Conservation (phyloP, 2,888 invertebrate species). For the Heliconius erato region DNA sequence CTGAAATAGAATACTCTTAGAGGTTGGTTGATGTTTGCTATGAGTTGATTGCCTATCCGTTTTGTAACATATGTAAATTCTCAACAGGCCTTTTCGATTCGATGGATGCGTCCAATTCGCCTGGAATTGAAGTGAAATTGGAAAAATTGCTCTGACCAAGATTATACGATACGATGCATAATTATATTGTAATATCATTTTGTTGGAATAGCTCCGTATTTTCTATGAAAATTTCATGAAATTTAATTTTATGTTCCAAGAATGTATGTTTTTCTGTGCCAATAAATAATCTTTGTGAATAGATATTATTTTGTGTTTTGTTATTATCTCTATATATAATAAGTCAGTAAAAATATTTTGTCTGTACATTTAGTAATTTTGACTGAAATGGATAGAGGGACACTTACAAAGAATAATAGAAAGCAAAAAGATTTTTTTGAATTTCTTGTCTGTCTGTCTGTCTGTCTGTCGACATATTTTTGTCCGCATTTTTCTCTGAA, state of each 20-base stretch:
- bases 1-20: conserved; percentile 44
- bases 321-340: too few relatives aligned
- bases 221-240: not conserved
- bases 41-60: conserved; percentile 76
- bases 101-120: conserved; percentile 78
- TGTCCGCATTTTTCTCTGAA: too few relatives aligned
- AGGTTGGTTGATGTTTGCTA: conserved; percentile 64
- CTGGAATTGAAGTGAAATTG: conserved; percentile 76
- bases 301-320: not conserved
- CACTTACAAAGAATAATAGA: too few relatives aligned
- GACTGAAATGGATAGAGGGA: too few relatives aligned
- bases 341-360: too few relatives aligned
- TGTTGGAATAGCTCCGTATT: conserved; percentile 5
- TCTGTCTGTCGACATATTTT: too few relatives aligned
- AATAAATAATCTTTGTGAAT: not conserved
- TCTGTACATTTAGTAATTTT: too few relatives aligned
- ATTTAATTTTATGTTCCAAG: not conserved
- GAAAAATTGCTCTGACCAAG: conserved; percentile 72
- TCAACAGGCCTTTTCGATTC: conserved; percentile 81
- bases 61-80: conserved; percentile 80
- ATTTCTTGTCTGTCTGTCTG: too few relatives aligned
- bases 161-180: conserved; percentile 51
- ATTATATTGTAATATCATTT: conserved; percentile 24
- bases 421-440: too few relatives aligned
- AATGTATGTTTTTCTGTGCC: not conserved